These are phyloP conservation scores for Euglossa dilemma DNA, from an alignment of 1,140 invertebrate genomes.

Conservation along the genomic window DNA sequence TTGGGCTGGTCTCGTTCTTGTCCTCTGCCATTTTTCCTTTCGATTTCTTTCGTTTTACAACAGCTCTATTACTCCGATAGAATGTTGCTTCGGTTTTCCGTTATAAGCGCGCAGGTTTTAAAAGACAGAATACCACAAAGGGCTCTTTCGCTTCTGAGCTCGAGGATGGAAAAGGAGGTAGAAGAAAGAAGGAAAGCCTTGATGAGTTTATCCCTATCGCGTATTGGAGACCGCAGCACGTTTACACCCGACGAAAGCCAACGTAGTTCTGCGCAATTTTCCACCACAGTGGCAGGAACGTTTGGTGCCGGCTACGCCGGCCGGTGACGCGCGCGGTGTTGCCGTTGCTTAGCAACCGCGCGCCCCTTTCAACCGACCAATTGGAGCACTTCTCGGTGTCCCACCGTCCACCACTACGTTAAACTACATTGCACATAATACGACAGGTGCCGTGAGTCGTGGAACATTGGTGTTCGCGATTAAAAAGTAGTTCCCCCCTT, in stretches of 20 bases:
- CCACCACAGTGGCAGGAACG: conserved; percentile 47
- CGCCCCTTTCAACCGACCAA: conserved; percentile 53
- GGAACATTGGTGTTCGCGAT: conserved; percentile 31
- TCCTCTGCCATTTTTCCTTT: conserved; percentile 79
- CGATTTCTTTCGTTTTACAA: not conserved
- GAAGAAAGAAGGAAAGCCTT: conserved; percentile 11
- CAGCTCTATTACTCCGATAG: not conserved
- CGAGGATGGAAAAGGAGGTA: not conserved
- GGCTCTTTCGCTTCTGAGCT: not conserved
- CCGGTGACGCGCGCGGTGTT: conserved; percentile 76
- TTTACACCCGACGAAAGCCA: conserved; percentile 72
- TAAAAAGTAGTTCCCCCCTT: conserved; percentile 51
- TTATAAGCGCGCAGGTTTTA: not conserved
- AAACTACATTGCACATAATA: conserved; percentile 42
- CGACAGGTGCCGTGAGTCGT: conserved; percentile 55
- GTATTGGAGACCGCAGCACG: conserved; percentile 41
- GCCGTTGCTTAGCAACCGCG: conserved; percentile 76
- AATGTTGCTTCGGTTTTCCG: not conserved
- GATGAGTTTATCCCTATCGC: conserved; percentile 3
- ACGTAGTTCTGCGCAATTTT: conserved; percentile 73
- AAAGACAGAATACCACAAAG: not conserved
- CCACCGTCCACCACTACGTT: conserved; percentile 26
- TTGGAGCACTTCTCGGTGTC: not conserved
- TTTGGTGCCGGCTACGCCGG: conserved; percentile 65
- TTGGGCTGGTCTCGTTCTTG: conserved; percentile 79